Conservation (phyloP, 64 coral and sea anemone species). For the Cladopsammia gracilis region DNA sequence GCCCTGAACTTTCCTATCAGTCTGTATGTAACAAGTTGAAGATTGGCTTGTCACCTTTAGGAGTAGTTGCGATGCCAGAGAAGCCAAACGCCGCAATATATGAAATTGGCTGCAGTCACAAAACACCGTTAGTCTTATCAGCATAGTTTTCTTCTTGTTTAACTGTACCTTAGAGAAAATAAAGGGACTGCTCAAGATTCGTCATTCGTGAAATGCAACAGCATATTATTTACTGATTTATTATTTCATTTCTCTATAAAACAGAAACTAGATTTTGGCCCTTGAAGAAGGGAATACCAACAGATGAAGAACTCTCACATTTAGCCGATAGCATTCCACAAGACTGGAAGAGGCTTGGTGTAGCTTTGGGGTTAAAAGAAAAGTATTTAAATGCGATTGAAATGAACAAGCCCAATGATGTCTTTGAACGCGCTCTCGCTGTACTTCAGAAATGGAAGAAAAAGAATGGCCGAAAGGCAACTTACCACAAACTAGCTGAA, state of each 20-base stretch:
- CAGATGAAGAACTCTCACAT: neutral
- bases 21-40: no score
- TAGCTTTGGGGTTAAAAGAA: neutral
- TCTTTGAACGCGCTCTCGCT: neutral
- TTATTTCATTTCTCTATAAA: neutral
- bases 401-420: neutral
- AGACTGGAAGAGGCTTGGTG: neutral
- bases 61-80: no score
- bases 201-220: no score
- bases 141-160: no score
- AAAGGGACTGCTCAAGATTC: no score
- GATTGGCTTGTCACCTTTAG: no score
- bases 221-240: neutral
- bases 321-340: neutral
- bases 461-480: neutral
- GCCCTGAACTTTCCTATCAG: no score
- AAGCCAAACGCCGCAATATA: no score
- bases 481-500: neutral
- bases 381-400: neutral
- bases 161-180: no score
- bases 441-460: constrained; percentile 14
- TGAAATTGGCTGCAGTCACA: no score
- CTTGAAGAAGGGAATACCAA: constrained; percentile 5
- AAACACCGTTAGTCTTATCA: no score
- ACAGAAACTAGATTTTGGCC: neutral